Conservation (phyloP, 2,888 invertebrate species). For the Dyspetes luteomarginatus region DNA sequence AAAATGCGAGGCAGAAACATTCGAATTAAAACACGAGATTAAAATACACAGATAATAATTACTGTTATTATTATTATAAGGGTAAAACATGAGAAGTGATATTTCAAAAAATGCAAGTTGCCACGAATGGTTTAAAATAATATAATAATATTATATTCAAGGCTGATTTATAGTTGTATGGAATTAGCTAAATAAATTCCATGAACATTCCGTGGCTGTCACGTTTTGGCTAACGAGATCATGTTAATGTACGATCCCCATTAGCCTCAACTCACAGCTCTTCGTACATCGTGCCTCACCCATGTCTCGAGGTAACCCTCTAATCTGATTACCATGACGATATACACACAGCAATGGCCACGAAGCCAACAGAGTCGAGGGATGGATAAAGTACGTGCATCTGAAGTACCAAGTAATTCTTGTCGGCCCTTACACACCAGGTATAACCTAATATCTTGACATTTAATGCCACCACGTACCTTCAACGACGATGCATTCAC, state of each 20-base stretch:
- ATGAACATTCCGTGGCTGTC: neutral
- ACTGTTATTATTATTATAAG: too few species aligned
- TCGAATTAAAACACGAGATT: too few species aligned
- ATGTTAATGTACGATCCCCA: constrained; percentile 63
- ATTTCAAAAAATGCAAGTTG: too few species aligned
- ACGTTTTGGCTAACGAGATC: neutral
- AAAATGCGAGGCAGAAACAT: too few species aligned
- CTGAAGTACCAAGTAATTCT: constrained; percentile 40
- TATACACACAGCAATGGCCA: neutral
- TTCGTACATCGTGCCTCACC: constrained; percentile 30
- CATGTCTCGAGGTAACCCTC: constrained; percentile 34
- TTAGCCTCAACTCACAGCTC: constrained; percentile 37
- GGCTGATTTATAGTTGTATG: too few species aligned
- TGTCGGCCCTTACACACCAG: constrained; percentile 18
- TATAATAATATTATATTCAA: too few species aligned
- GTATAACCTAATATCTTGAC: constrained; percentile 6
- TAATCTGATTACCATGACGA: constrained; percentile 49
- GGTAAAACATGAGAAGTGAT: too few species aligned
- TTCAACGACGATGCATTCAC: neutral
- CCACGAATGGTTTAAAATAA: too few species aligned
- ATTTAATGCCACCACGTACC: constrained; percentile 26
- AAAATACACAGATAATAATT: too few species aligned
- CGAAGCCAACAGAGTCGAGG: neutral
- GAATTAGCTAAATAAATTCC: too few species aligned
- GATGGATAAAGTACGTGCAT: neutral